Base-by-base conservation (phyloP, 1,140 invertebrate genomes). In the Drosophila bipectinata region DNA sequence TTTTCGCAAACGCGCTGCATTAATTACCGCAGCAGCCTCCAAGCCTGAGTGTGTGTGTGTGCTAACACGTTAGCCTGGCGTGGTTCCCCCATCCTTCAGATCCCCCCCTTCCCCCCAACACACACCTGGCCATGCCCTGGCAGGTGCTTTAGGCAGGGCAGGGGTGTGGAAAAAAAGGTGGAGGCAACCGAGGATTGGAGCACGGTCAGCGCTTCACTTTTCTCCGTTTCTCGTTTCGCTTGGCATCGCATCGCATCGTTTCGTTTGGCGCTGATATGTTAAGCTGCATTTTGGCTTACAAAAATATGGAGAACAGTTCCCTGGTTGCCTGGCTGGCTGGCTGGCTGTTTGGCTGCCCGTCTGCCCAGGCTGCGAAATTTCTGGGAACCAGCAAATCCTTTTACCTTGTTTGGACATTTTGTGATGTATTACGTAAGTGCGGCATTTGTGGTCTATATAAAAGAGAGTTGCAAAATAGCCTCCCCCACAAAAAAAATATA, bases 1-100 rank as follows among this genome's bases (percentile, higher is more conserved):
- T 87, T 88, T 88, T 87, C 83, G 75, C 83, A 81, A 87, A 87
- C 82, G 83, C 83, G 83, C 83, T 88, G 82, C 82, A 87, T 87
- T 87, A 87, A 87, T 87, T 87, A 87, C 78, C 82, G 82, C 83
- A 88, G 83, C 82, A 88, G 82, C 66, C 75, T 82, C 78, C 61
- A 55, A 62, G 39, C 49, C 34, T 55, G 59, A 59, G 34, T 67
- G 57, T 37, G 59, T 49, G 57, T 76, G 54, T 76, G 53, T 56
- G 62, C 59, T 44, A 61, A 61, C 61, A 67, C 68, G 68, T 72
- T 71, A 51, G 52, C 72, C 58, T 12, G 51, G 41, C 10, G 34
- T 34, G 64, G 54, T 53, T 30, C 1, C 28, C n/a, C 55, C 14
- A 32, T 12, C 34, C 34, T 10, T 10, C 49, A 15, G 7, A 44